Percentiles rank a stretch among this genome's conserved stretches.
Evolutionary conservation across 2,888 invertebrate species (phyloP).

Genomic region (Drosophila sordidapex): DNA sequence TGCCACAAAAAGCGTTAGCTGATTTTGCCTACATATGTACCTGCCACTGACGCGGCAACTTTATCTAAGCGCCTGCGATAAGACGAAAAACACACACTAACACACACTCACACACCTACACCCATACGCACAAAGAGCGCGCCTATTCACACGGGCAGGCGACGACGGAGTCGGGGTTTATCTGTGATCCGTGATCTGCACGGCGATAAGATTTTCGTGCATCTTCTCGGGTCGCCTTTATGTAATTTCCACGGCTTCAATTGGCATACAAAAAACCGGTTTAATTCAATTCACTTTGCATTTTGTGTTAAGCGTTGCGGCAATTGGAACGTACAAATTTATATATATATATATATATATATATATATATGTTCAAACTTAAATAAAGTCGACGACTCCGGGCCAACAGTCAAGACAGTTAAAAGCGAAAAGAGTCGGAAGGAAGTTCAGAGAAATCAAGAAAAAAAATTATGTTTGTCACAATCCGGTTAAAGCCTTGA

Average conservation of each 20-base stretch:
- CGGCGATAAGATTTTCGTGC: conserved; percentile 32
- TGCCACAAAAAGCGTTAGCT: conserved; percentile 1
- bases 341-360: background rate
- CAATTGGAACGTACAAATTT: background rate
- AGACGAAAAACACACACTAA: conserved; percentile 7
- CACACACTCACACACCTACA: background rate
- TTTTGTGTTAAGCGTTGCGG: conserved; percentile 1
- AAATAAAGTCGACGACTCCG: background rate
- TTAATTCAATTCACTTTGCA: conserved; percentile 21
- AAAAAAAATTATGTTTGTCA: background rate
- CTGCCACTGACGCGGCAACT: conserved; percentile 33
- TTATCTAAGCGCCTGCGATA: conserved; percentile 57
- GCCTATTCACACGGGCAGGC: conserved; percentile 40
- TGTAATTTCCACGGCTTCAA: conserved; percentile 28
- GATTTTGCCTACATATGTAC: conserved; percentile 4
- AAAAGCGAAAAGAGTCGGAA: background rate
- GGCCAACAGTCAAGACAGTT: background rate
- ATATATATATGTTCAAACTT: background rate
- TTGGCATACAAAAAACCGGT: conserved; percentile 24
- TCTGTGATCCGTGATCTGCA: conserved; percentile 30
- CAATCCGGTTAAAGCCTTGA: background rate
- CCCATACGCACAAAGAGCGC: conserved; percentile 15
- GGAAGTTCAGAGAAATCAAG: background rate
- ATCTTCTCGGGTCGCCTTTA: conserved; percentile 24
- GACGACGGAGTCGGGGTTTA: conserved; percentile 23